A percentile compares a stretch with the other conserved stretches of the same genome.
Conservation (phyloP, 2,888 invertebrate species). For the Ectropis crepuscularia region DNA sequence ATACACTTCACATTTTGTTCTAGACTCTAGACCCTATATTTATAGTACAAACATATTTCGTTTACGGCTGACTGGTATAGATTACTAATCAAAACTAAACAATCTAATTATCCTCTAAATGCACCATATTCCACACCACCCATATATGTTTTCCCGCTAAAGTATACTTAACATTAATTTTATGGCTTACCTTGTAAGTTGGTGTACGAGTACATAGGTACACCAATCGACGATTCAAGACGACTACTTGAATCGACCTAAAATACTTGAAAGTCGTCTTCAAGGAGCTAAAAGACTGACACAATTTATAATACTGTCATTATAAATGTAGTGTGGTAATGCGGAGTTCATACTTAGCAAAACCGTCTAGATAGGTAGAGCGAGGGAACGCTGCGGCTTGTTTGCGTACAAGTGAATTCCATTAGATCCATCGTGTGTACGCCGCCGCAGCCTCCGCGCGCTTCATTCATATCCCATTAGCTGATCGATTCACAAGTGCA, state of each 20-base stretch:
- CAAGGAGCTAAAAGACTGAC: neutral
- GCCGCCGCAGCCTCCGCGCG: slow-evolving; percentile 72
- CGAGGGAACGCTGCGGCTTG: slow-evolving; percentile 73
- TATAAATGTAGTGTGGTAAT: slow-evolving; percentile 42
- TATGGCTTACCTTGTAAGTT: too few relatives aligned
- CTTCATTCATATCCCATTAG: slow-evolving; percentile 83
- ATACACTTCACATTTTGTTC: too few relatives aligned
- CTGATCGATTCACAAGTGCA: slow-evolving; percentile 80
- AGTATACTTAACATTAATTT: too few relatives aligned
- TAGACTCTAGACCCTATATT: too few relatives aligned
- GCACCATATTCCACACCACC: too few relatives aligned
- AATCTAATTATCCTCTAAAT: too few relatives aligned
- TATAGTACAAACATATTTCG: too few relatives aligned
- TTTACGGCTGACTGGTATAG: too few relatives aligned
- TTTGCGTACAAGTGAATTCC: slow-evolving; percentile 84
- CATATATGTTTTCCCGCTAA: too few relatives aligned
- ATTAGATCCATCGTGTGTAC: slow-evolving; percentile 80
- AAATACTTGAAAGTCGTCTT: neutral
- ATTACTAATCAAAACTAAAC: too few relatives aligned
- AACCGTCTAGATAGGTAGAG: slow-evolving; percentile 56
- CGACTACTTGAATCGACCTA: neutral
- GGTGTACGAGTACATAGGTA: too few relatives aligned
- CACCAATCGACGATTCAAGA: too few relatives aligned
- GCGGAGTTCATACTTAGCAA: slow-evolving; percentile 56
- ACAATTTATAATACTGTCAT: slow-evolving; percentile 22